Evolutionary conservation across 2,888 invertebrate species (phyloP), one percentile per base, ranked within the genome.

Genomic region (Elgonia sp.): DNA sequence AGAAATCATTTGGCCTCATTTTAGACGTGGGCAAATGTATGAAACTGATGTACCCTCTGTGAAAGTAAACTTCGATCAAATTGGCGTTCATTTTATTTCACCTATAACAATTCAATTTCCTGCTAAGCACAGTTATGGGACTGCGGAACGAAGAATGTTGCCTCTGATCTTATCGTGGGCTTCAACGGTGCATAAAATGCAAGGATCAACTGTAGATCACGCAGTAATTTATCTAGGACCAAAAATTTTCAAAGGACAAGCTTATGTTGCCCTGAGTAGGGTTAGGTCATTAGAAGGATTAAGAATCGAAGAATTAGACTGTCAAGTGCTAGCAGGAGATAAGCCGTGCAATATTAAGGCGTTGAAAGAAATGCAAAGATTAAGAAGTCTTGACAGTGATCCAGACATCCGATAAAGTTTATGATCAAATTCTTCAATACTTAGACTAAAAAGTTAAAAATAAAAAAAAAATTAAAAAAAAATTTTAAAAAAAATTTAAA

Each of bases 101-200:
- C 69, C 80, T 0, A 60, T 80, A 2, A 46, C 80, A 0, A 37
- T 80, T 1, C 60, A 80, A 20, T 69, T 80, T 69, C 80, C 69
- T 0, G 60, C 69, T 0, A 80, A 69, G 60, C 37, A n/a, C 1
- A 79, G 80, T 60, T 80, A 80, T 20, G 60, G 80, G 0, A 80
- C 80, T 12, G 60, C 60, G n/a, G 80, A 80, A 60, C 1, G 80
- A 46, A 14, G 69, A 70, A 80, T 80, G 60, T 18, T 69, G 18
- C 69, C 69, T 0, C 0, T 80, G 0, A 21, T 69, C 8, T 46
- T 69, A 21, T 80, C 80, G 0, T 80, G 80, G 80, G 69, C 69
- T 29, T 80, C 69, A 7, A 80, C 80, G 0, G 69, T 80, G 40
- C 80, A 80, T 55, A 69, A 80, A 60, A 69, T 80, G 69, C 80